These are phyloP conservation scores for Cancer borealis DNA, from an alignment of 2,888 invertebrate species.

Conservation along the genomic window DNA sequence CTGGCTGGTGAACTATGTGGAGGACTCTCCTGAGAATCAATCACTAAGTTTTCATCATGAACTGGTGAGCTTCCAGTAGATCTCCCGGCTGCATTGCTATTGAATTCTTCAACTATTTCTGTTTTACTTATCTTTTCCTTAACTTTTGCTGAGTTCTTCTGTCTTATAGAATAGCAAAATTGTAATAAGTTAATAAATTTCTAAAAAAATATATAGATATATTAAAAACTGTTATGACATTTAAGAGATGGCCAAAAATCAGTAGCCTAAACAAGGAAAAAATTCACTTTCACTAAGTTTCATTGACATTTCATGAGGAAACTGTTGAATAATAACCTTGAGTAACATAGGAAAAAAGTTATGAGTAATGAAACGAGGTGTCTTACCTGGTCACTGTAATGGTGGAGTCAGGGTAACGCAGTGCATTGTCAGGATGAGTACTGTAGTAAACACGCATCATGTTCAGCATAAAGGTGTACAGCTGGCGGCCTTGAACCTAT, in stretches of 20 bases:
- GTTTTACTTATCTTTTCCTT: not conserved
- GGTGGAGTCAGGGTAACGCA: conserved; percentile 54
- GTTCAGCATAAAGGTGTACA: conserved; percentile 67
- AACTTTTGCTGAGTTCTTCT: not conserved
- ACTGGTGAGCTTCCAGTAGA: not conserved
- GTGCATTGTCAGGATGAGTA: conserved; percentile 65
- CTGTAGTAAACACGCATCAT: conserved; percentile 59
- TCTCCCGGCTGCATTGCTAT: not conserved
- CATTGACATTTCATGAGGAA: too few species aligned
- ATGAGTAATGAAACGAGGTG: too few species aligned
- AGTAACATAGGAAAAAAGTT: too few species aligned
- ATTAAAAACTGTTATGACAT: not conserved
- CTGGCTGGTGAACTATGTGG: not conserved
- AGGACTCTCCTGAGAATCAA: not conserved
- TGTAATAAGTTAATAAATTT: not conserved
- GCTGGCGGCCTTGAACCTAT: conserved; percentile 60
- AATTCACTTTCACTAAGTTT: too few species aligned
- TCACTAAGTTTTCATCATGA: not conserved
- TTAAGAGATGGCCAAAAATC: not conserved
- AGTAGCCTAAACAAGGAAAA: not conserved
- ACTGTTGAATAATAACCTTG: too few species aligned
- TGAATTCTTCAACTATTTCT: not conserved
- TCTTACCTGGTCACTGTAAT: not conserved
- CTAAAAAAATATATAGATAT: not conserved
- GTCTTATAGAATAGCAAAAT: not conserved